Conservation (phyloP, 2,888 invertebrate genomes). For the Quadroppia sp. region DNA sequence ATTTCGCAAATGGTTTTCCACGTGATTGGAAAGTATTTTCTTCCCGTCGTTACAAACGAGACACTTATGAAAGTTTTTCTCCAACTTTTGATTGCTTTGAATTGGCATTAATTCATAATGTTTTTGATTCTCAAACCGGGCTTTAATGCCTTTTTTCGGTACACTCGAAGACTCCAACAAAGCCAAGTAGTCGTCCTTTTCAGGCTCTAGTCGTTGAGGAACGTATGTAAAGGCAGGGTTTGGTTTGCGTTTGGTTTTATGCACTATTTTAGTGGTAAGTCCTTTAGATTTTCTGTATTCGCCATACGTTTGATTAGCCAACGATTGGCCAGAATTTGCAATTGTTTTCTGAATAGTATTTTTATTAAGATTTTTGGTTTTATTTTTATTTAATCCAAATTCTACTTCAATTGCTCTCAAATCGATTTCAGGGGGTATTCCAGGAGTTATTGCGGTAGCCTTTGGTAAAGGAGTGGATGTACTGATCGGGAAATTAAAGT, state of each 20-base stretch:
- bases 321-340: background rate
- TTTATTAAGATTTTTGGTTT: background rate
- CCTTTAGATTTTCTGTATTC: background rate
- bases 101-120: background rate
- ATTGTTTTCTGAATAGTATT: background rate
- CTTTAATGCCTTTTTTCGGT: background rate
- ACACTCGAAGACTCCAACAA: background rate
- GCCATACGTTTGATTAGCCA: background rate
- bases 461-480: background rate
- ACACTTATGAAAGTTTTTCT: background rate
- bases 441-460: background rate
- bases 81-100: background rate
- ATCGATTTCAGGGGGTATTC: background rate
- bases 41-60: background rate
- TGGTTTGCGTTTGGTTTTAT: background rate
- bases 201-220: background rate
- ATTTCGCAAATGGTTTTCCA: background rate
- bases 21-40: background rate
- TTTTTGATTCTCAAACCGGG: background rate
- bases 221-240: background rate
- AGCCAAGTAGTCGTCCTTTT: background rate
- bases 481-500: background rate
- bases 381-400: background rate
- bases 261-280: background rate
- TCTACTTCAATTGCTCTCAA: background rate